Evolutionary conservation across 2,797 vertebrate species (phyloP), one percentile per base, ranked within the genome.

Genomic region (Karalla daura): DNA sequence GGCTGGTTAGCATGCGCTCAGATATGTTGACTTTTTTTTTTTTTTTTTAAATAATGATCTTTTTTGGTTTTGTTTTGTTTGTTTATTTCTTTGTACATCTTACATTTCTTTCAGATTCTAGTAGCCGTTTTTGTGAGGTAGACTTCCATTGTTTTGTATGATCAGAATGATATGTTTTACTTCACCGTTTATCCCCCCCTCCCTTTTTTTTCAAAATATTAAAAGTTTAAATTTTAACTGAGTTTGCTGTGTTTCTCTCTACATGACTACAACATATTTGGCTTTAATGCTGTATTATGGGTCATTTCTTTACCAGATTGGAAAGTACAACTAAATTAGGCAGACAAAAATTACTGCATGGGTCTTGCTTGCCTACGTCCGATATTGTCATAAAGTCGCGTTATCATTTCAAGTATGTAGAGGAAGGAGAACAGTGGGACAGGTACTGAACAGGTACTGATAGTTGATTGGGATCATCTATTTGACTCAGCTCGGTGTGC

Each of bases 131-230:
- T 30, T 87, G 85, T 90, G 83, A 87, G 85, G 66, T 92, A 87
- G 95, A 93, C 93, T 85, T 94, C 91, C 92, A 92, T 94, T 95
- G 94, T 97, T 98, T 98, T 98, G 95, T 98, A 98, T 91, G 85
- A 91, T 80, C 74, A 54, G 86, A 91, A 88, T 92, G 85, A 91
- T 90, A 82, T 89, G 87, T 94, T 93, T 94, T 93, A 94, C 90
- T 90, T 91, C 75, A 66, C 56, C 76, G 39, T 43, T 55, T 45
- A 45, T 46, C 51, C 56, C 14, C 61, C 40, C 35, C 61, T 59
- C 69, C 55, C 61, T 28, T 66, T 63, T 18, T 32, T 13, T 5
- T 50, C 33, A 65, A 72, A 88, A 85, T 89, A 92, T 92, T 92
- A 93, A 93, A 91, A 88, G 76, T 66, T 88, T 84, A 88, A 85